Base-by-base conservation (phyloP, 2,797 vertebrate species). In the Danio tinwini region DNA sequence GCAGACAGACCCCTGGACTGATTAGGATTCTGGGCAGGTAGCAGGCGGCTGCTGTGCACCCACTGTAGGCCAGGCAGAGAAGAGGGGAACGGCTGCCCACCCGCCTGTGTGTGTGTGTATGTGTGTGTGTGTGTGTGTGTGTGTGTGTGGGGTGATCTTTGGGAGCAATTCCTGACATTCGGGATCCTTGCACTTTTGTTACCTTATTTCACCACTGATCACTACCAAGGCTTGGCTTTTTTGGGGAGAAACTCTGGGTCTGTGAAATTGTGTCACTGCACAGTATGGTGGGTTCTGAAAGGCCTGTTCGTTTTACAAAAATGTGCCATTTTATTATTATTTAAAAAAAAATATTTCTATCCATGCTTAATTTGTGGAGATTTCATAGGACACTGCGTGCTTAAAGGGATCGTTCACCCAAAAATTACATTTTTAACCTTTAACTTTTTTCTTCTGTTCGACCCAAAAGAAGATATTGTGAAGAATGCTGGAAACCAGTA, bases 21-120 rank as follows among this genome's bases (percentile, higher is more conserved):
- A 98, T 98, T 98, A 98, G 96, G 95, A 98, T 98, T 98, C 97
- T 97, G 95, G 96, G 97, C 96, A 98, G 96, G 97, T 98, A 98
- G 95, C 95, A 96, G 94, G 95, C 95, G 95, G 95, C 96, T 96
- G 95, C 96, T 97, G 96, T 95, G 95, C 95, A 96, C 95, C 96
- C 95, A 96, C 95, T 96, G 95, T 96, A 95, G 96, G 95, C 95
- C 95, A 95, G 95, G 94, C 93, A 94, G 95, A 95, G 94, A 95
- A 94, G 81, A 82, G 77, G 55, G 81, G 73, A 84, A 84, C 76
- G 50, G 73, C 74, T 63, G 76, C 64, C 50, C 74, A 10, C 39
- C 61, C 37, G 47, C 17, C 50, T 9, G 17, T 40, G 40, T 67
- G 63, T 69, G 64, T 47, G 56, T 62, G 74, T 63, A 65, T 37